Evolutionary conservation across 2,888 invertebrate species (phyloP), one percentile per base, ranked within the genome.

Genomic region (Unio delphinus): DNA sequence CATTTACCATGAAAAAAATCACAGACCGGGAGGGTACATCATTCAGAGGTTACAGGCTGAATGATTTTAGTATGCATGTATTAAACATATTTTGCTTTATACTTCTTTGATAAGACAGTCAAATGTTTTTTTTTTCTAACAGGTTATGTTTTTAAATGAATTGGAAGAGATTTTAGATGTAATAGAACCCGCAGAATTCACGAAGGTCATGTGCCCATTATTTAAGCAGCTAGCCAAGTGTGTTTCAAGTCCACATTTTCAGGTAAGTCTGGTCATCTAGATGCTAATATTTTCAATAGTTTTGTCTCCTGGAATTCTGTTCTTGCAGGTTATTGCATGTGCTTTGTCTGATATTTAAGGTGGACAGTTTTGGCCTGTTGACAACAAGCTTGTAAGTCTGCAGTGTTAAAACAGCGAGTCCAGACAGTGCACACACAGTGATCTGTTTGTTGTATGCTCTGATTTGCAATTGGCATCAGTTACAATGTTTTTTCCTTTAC

Each of bases 231-330:
- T 99, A 91, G 95, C 99, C 87, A 96, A 96, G 93, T 99, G 99
- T 92, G 99, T 99, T 75, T 98, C 98, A 90, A 98, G 98, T 93
- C 98, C 99, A 89, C 99, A 99, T 92, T 99, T 99, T 93, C 99
- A 98, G 94, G 97, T 96, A 92, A 83, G 81, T 28, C 18, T 15
- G 55, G 2, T 58, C 17, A 59, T 54, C 76, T 28, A 64, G 8
- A 54, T 23, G 3, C 11, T 54, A 54, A 54, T 54, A 64, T 61
- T 23, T 15, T 23, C 3, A 20, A 30, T 28, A 20, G 11, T 61
- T 3, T 3, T 58, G 11, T n/a, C 15, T 58, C 15, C 2, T 15
- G 26, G n/a, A 20, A 58, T 58, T 11, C 23, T 23, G 15, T 58
- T 8, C 23, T 20, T 58, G 17, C n/a, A 58, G 45, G 45, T 45